Base-by-base conservation (phyloP, 2,797 vertebrate species). In the Coregonus suidteri region DNA sequence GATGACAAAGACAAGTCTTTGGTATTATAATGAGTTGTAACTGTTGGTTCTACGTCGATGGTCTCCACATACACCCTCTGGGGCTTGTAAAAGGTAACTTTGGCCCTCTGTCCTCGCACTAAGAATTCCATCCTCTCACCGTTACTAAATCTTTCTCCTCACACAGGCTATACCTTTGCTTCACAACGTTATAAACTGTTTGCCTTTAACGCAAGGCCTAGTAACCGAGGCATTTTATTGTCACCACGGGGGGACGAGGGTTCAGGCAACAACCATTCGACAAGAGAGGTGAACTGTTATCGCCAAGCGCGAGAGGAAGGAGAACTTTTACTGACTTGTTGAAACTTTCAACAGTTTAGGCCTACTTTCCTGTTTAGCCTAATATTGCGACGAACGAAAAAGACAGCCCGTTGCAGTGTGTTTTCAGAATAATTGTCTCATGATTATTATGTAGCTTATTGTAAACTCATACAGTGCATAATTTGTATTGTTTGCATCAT, bases 201-300 rank as follows among this genome's bases (percentile, higher is more conserved):
- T 74, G 88, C 87, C 92, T 93, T 89, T 93, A 89, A 90, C 80
- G 90, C 91, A 87, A 81, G 88, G 91, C 88, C 86, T 83, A 90
- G 91, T 92, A 92, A 91, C 91, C 91, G 91, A 94, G 92, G 92
- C 91, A 79, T 94, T 95, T 94, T 94, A 94, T 93, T 95, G 93
- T 93, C 93, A 92, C 93, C 85, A 85, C 90, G 89, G 93, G 94
- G 91, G 91, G 89, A 76, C 87, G 82, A 86, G 91, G 84, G 94
- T 94, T 95, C 94, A 94, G 90, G 84, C 90, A 86, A 87, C 91
- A 94, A 94, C 93, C 93, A 92, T 81, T 81, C 82, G 81, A 88
- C 85, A 86, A 85, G 77, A 75, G 79, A 91, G 91, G 89, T 88
- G 87, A 92, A 90, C 88, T 90, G 85, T 90, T 91, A 81, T 64